Conservation (phyloP, 2,888 invertebrate genomes). For the Ctenicera cuprea region DNA sequence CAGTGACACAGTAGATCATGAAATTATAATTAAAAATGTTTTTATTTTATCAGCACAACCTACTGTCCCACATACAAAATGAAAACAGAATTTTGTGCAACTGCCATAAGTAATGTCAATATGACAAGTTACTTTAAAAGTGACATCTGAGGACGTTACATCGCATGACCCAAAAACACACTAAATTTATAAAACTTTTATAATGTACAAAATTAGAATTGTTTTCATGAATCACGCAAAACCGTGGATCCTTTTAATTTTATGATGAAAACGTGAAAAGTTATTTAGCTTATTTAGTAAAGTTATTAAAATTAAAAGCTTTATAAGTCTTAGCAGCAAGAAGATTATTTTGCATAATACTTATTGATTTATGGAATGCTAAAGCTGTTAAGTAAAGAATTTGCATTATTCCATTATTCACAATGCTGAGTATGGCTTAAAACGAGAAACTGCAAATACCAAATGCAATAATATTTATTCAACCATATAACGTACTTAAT, state of each 20-base stretch:
- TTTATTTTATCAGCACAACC: neutral
- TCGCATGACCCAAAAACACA: neutral
- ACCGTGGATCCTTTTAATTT: neutral
- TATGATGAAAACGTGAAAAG: neutral
- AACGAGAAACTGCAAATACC: neutral
- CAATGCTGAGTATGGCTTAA: neutral
- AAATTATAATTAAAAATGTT: too few species aligned
- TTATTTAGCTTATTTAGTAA: neutral
- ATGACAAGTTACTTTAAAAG: slow-evolving; percentile 9
- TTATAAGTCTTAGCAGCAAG: too few species aligned
- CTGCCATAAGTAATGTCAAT: neutral
- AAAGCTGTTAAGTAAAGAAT: neutral
- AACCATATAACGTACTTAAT: too few species aligned
- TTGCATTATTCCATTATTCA: slow-evolving; percentile 10
- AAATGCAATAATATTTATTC: too few species aligned
- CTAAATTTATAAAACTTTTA: too few species aligned
- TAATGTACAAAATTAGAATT: neutral
- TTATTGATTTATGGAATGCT: neutral
- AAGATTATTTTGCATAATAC: slow-evolving; percentile 1
- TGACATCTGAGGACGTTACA: neutral
- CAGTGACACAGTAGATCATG: too few species aligned
- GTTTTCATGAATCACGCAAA: neutral
- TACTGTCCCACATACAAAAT: too few species aligned
- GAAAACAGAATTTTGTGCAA: neutral
- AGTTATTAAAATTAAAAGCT: too few species aligned